These are phyloP conservation scores for Meriones unguiculatus DNA, from an alignment of 2,113 vertebrate genomes.

Conservation along the genomic window DNA sequence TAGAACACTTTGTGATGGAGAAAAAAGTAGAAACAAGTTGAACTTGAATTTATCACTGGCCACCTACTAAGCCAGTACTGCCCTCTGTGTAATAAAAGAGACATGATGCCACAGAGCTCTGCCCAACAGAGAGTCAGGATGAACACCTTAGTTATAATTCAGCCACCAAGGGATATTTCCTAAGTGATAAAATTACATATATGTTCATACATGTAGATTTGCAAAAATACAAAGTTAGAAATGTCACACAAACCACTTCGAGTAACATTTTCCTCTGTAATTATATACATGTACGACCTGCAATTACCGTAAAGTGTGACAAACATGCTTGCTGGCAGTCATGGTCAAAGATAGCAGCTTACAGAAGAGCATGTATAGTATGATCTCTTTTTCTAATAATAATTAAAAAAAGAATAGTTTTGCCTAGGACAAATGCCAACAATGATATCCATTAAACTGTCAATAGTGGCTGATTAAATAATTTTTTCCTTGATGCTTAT, in stretches of 20 bases:
- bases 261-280: conserved; percentile 21
- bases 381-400: not conserved
- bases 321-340: conserved; percentile 36
- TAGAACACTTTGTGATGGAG: not conserved
- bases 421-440: conserved; percentile 47
- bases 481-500: conserved; percentile 36
- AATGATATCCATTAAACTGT: not conserved
- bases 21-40: not conserved
- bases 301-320: conserved; percentile 40
- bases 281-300: not conserved
- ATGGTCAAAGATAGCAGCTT: conserved; percentile 34
- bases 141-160: not conserved
- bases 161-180: not conserved
- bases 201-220: not conserved
- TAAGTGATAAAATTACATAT: not conserved
- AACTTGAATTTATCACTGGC: not conserved
- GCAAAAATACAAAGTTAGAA: conserved; percentile 16
- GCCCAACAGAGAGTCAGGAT: not conserved
- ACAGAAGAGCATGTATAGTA: not conserved
- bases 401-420: not conserved
- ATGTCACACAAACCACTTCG: not conserved
- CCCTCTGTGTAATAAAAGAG: not conserved
- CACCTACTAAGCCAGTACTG: too few relatives aligned
- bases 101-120: not conserved
- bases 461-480: not conserved